These are phyloP conservation scores for Metellina segmentata DNA, from an alignment of 2,888 invertebrate species.

Conservation along the genomic window DNA sequence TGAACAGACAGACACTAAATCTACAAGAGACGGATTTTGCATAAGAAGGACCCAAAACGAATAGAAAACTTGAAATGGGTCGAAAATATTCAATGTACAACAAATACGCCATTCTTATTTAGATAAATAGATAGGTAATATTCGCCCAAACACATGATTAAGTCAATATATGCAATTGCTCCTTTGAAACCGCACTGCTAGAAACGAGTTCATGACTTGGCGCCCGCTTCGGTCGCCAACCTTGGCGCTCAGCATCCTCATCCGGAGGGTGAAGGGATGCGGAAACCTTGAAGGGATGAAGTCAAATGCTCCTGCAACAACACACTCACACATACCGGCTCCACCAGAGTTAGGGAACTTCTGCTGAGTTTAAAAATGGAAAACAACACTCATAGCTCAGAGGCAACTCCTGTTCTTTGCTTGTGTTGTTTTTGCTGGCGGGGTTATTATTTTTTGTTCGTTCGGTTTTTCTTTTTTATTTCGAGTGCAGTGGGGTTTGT, in stretches of 20 bases:
- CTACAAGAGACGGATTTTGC: too few relatives aligned
- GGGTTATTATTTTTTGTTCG: slow-evolving; percentile 27
- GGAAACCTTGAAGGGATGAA: not conserved
- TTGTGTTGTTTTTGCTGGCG: slow-evolving; percentile 34
- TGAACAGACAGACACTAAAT: too few relatives aligned
- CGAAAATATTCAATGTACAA: too few relatives aligned
- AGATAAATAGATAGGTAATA: too few relatives aligned
- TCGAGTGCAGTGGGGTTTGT: not conserved
- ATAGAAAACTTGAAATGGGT: too few relatives aligned
- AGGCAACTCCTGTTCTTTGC: slow-evolving; percentile 16
- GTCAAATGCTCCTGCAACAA: slow-evolving; percentile 22
- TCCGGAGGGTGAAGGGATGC: not conserved
- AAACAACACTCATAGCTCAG: slow-evolving; percentile 53
- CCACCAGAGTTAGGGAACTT: not conserved
- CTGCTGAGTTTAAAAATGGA: slow-evolving; percentile 52
- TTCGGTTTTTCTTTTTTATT: slow-evolving; percentile 1
- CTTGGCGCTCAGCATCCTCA: not conserved
- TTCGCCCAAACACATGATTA: too few relatives aligned
- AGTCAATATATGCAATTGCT: too few relatives aligned
- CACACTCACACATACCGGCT: not conserved
- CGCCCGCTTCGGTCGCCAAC: not conserved
- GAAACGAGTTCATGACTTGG: not conserved
- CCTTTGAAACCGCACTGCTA: too few relatives aligned
- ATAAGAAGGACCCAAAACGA: too few relatives aligned
- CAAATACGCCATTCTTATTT: too few relatives aligned